Base-by-base conservation (phyloP, 2,888 invertebrate genomes). In the Mylabris sibirica region DNA sequence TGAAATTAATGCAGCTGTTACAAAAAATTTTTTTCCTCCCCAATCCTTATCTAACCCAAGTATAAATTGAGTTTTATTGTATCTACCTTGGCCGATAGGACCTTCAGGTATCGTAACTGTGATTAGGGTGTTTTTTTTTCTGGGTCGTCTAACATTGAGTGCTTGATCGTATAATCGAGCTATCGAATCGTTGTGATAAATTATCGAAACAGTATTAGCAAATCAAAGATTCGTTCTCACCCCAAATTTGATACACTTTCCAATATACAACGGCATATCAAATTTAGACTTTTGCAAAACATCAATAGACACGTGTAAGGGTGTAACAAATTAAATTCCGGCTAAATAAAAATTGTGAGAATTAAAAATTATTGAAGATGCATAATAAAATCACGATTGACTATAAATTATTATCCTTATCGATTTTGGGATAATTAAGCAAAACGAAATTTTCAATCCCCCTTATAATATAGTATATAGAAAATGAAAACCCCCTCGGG, bases 301-400 rank as follows among this genome's bases (percentile, higher is more conserved):
- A 17, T 17, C 44, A n/a, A 17, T 2, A 57, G 64, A 63, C 70
- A 70, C 70, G 70, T 66, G 70, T 64, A 70, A 61, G 64, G 70
- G 70, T 65, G 66, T 68, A 68, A 66, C 70, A 57, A 70, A 70
- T 68, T 68, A 63, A 68, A 70, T 70, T 70, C 63, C 60, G 34
- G 34, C 35, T 34, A 65, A 70, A 67, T 20, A 8, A 20, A n/a
- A n/a, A 53, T 20, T 53, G 49, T 53, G 22, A 4, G 49, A 53
- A 22, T 53, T 53, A n/a, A 14, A 44, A 44, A n/a, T 44, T n/a
- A 3, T n/a, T 30, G 30, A 30, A 30, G 30, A 30, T 30, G 20
- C 22, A 17, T 44, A 44, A 44, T 44, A 44, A 44, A 44, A 44
- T 44, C 44, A 44, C 17, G 44, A 44, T 44, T 4, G 17, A 17